A percentile compares a stretch with the other conserved stretches of the same genome.
These are phyloP conservation scores for Albula glossodonta DNA, from an alignment of 2,113 vertebrate species.

Conservation along the genomic window DNA sequence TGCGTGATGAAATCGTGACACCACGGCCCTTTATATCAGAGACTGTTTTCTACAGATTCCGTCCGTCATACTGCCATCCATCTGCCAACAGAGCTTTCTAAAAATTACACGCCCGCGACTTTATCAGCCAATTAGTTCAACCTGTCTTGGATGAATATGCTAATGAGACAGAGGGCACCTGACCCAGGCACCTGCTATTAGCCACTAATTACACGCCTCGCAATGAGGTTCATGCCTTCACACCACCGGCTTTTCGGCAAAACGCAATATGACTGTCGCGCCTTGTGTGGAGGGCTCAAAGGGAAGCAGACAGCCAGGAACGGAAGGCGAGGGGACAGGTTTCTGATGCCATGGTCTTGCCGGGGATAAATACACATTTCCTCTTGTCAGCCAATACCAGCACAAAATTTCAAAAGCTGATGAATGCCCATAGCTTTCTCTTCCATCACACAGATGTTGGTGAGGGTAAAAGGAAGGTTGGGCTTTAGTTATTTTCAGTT, in stretches of 20 bases:
- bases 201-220: conserved; percentile 10
- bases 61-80: background rate
- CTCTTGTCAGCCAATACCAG: background rate
- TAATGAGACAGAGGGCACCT: conserved; percentile 5
- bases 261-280: background rate
- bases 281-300: background rate
- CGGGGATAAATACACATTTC: background rate
- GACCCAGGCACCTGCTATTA: conserved; percentile 17
- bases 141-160: conserved; percentile 23
- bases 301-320: background rate
- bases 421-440: background rate
- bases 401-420: background rate
- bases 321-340: background rate
- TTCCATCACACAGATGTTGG: background rate
- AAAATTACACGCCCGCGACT: conserved; percentile 1
- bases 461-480: background rate
- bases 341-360: background rate
- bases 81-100: background rate
- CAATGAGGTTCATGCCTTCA: background rate
- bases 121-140: conserved; percentile 3
- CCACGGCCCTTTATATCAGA: background rate
- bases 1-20: background rate
- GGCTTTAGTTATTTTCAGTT: background rate
- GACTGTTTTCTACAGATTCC: background rate
- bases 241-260: background rate